These are phyloP conservation scores for Spilarctia lutea DNA, from an alignment of 2,888 invertebrate genomes.

Conservation along the genomic window DNA sequence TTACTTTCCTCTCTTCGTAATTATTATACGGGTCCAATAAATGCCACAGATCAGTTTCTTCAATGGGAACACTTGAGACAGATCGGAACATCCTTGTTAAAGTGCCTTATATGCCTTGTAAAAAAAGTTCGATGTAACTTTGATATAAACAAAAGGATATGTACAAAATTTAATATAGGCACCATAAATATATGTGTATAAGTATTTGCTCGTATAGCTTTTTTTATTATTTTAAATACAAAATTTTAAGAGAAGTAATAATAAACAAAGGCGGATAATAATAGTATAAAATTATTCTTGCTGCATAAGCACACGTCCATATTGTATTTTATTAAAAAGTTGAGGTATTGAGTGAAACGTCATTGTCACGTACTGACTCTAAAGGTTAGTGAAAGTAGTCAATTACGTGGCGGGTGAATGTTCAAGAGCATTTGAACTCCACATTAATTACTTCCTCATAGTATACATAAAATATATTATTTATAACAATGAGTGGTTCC, in stretches of 20 bases:
- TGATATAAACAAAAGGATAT: neutral
- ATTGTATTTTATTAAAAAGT: slow-evolving; percentile 6
- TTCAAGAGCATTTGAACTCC: slow-evolving; percentile 58
- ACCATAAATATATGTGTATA: neutral
- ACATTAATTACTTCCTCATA: slow-evolving; percentile 63
- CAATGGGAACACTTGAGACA: slow-evolving; percentile 27
- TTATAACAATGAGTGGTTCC: slow-evolving; percentile 11
- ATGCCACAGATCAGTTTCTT: slow-evolving; percentile 18
- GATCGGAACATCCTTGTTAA: slow-evolving; percentile 26
- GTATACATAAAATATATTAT: slow-evolving; percentile 19
- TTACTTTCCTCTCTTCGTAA: slow-evolving; percentile 6
- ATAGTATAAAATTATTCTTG: neutral
- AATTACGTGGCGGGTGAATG: slow-evolving; percentile 62
- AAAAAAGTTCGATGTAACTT: neutral
- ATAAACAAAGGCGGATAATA: neutral
- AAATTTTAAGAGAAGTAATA: neutral
- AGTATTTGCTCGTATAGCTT: neutral
- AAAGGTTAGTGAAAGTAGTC: slow-evolving; percentile 59
- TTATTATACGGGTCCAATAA: slow-evolving; percentile 18
- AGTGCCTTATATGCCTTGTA: neutral
- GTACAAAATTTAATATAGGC: neutral
- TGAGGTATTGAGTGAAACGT: slow-evolving; percentile 34
- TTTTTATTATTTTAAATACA: neutral
- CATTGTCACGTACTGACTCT: slow-evolving; percentile 42
- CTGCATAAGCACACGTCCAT: neutral